Percentiles rank a stretch among this genome's conserved stretches.
Evolutionary conservation across 2,113 vertebrate genomes (phyloP).

Genomic region (Heteronetta atricapilla): DNA sequence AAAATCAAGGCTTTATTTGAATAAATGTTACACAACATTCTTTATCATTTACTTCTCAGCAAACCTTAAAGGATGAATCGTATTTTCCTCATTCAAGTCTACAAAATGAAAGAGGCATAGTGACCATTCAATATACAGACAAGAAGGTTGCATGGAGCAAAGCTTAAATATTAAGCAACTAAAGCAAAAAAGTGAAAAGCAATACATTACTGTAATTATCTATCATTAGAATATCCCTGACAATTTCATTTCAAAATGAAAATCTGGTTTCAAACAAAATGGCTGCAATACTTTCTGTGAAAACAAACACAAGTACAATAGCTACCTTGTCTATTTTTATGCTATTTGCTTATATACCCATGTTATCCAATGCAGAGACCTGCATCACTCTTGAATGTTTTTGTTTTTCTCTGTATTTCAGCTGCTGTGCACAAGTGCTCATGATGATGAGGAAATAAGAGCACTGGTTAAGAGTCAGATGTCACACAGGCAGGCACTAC

Average conservation of each 20-base stretch:
- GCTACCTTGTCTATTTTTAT: conserved; percentile 64
- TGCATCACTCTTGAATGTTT: conserved; percentile 49
- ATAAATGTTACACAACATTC: conserved; percentile 84
- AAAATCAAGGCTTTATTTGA: conserved; percentile 85
- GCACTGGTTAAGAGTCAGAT: conserved; percentile 31
- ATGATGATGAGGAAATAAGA: not conserved
- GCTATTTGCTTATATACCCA: conserved; percentile 66
- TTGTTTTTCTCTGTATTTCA: not conserved
- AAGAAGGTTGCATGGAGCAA: conserved; percentile 78
- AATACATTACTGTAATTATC: conserved; percentile 76
- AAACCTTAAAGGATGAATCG: conserved; percentile 78
- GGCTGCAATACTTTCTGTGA: conserved; percentile 61
- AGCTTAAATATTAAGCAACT: conserved; percentile 90
- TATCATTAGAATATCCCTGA: conserved; percentile 79
- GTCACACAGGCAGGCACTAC: conserved; percentile 54
- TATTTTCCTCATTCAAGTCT: conserved; percentile 80
- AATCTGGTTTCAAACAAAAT: conserved; percentile 70
- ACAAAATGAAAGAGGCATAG: conserved; percentile 81
- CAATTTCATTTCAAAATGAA: conserved; percentile 75
- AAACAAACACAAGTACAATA: conserved; percentile 57
- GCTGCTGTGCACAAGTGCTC: conserved; percentile 54
- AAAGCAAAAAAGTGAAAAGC: conserved; percentile 81
- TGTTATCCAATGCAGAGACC: conserved; percentile 65
- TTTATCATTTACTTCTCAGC: conserved; percentile 82
- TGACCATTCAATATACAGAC: conserved; percentile 79